Evolutionary conservation across 1,140 invertebrate genomes (phyloP).

Genomic region (Hyphantria cunea): DNA sequence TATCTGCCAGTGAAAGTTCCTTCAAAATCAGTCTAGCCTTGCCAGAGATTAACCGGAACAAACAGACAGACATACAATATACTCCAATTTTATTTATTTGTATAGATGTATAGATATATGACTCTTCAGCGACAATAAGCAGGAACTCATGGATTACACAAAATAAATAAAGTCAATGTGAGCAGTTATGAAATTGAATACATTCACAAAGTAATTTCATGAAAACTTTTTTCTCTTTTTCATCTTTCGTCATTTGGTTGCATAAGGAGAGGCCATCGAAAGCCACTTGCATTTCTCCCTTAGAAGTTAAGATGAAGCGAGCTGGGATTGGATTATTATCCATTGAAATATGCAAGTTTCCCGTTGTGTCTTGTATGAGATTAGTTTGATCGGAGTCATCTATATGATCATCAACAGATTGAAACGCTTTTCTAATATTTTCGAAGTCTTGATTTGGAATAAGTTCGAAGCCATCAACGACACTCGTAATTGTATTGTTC

Average conservation of each 20-base stretch:
- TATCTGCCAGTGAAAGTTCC: too few relatives aligned
- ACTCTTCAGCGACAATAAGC: too few relatives aligned
- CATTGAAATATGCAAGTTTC: constrained; percentile 36
- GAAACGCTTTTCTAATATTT: not conserved
- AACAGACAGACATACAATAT: too few relatives aligned
- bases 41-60: too few relatives aligned
- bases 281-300: constrained; percentile 34
- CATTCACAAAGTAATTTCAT: constrained; percentile 36
- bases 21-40: too few relatives aligned
- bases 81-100: too few relatives aligned
- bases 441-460: constrained; percentile 8
- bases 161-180: too few relatives aligned
- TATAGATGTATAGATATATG: too few relatives aligned
- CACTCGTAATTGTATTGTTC: constrained; percentile 5
- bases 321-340: constrained; percentile 34
- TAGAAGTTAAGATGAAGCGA: constrained; percentile 34
- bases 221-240: constrained; percentile 15
- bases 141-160: too few relatives aligned
- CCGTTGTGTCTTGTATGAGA: constrained; percentile 19
- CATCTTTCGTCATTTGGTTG: constrained; percentile 22
- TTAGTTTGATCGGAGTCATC: not conserved
- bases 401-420: not conserved
- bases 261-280: constrained; percentile 38
- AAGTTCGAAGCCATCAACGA: constrained; percentile 14
- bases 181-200: constrained; percentile 25